Percentiles rank a stretch among this genome's conserved stretches.
Evolutionary conservation across 2,888 invertebrate genomes (phyloP).

Genomic region (Rhamphomyia laevipes): DNA sequence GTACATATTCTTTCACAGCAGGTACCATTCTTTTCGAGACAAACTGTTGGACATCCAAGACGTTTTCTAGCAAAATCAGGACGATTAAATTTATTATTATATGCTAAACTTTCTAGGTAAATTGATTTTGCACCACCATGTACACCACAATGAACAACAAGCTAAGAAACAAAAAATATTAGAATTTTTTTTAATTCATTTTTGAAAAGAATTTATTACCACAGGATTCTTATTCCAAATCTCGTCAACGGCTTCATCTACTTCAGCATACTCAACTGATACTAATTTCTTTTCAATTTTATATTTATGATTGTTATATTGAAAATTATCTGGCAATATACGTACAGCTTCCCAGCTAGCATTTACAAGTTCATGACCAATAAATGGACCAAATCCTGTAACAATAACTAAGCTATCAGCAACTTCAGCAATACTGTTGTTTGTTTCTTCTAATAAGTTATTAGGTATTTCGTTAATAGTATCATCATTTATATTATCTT

Average conservation of each 20-base stretch:
- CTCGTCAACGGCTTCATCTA: conserved; percentile 44
- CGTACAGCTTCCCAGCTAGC: conserved; percentile 70
- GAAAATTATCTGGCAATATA: conserved; percentile 37
- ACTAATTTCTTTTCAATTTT: conserved; percentile 44
- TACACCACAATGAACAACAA: conserved; percentile 37
- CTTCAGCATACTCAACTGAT: conserved; percentile 53
- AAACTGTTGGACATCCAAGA: conserved; percentile 19
- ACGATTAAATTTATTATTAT: conserved; percentile 31
- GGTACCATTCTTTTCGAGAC: conserved; percentile 18
- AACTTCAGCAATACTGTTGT: no score
- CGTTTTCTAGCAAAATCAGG: conserved; percentile 28
- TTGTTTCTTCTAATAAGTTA: no score
- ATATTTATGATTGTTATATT: conserved; percentile 32
- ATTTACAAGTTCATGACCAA: conserved; percentile 48
- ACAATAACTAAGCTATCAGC: conserved; percentile 34
- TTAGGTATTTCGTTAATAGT: no score
- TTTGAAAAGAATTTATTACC: conserved; percentile 30
- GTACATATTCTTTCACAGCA: conserved; percentile 24
- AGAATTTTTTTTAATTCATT: neutral
- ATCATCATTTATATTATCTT: no score
- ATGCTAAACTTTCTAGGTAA: conserved; percentile 32
- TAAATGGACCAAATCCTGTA: conserved; percentile 71
- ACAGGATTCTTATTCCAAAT: conserved; percentile 54
- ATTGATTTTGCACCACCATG: conserved; percentile 28
- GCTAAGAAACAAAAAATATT: conserved; percentile 15